Percentiles rank a stretch among this genome's conserved stretches.
phyloP scores from a whole-genome alignment of 2,888 invertebrate genomes.

The Arge pagana region DNA sequence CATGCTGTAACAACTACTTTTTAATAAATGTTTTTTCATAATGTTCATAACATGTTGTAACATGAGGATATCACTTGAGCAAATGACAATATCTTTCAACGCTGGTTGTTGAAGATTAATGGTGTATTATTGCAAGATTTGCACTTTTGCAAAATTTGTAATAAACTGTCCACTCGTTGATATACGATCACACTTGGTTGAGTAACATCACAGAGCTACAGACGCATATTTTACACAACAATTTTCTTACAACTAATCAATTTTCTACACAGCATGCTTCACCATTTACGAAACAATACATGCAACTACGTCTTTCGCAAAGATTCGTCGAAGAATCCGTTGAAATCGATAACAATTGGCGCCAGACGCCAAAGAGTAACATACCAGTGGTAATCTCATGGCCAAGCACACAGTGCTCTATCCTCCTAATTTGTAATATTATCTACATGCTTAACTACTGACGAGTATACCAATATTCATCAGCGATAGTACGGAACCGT shows the following conservation, averaged over 20 bases:
- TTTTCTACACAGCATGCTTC: constrained; percentile 5
- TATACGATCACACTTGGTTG: neutral
- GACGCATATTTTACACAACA: neutral
- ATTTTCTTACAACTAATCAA: neutral
- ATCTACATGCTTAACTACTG: constrained; percentile 6
- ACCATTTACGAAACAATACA: neutral
- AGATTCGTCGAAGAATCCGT: neutral
- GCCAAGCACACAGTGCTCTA: constrained; percentile 11
- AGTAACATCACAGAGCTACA: constrained; percentile 1
- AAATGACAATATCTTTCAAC: no score
- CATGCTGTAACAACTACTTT: no score
- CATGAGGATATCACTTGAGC: no score
- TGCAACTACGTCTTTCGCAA: neutral
- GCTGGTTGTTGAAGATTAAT: neutral
- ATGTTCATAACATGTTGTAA: no score
- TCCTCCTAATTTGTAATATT: constrained; percentile 3
- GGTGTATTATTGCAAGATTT: neutral
- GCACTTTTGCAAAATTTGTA: no score
- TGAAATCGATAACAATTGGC: neutral
- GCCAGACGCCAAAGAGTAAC: neutral
- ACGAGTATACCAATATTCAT: constrained; percentile 12
- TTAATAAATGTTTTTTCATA: no score
- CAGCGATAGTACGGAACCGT: neutral
- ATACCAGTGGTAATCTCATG: constrained; percentile 6
- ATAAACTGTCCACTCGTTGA: no score